Conservation (phyloP, 2,797 vertebrate genomes). For the Mormyrops boulengeri region DNA sequence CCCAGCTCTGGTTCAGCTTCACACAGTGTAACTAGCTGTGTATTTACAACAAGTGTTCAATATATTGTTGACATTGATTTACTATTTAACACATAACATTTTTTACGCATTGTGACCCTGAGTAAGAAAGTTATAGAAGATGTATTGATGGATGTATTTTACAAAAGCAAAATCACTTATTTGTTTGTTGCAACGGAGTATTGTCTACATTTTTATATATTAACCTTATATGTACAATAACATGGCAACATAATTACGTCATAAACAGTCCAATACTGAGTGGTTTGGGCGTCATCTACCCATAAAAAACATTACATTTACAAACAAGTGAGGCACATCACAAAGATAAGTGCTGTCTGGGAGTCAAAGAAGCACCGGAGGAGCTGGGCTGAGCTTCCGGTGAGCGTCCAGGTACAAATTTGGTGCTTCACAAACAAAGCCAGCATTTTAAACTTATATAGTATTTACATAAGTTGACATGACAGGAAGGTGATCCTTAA, state of each 20-base stretch:
- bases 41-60: neutral
- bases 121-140: neutral
- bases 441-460: slow-evolving; percentile 28
- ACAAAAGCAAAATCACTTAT: neutral
- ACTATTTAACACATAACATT: neutral
- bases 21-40: neutral
- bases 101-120: neutral
- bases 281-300: neutral
- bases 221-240: neutral
- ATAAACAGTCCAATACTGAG: neutral
- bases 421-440: neutral
- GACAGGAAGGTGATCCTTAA: slow-evolving; percentile 35
- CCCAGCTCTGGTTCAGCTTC: neutral
- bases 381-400: neutral
- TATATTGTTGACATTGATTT: neutral
- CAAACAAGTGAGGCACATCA: neutral
- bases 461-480: slow-evolving; percentile 11
- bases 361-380: neutral
- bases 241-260: neutral
- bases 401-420: neutral
- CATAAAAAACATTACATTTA: neutral
- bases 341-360: neutral
- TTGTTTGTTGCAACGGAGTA: neutral
- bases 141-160: neutral
- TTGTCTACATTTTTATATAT: neutral